Evolutionary conservation across 2,797 vertebrate genomes (phyloP), one percentile per base, ranked within the genome.

Genomic region (Chiroxiphia lanceolata): DNA sequence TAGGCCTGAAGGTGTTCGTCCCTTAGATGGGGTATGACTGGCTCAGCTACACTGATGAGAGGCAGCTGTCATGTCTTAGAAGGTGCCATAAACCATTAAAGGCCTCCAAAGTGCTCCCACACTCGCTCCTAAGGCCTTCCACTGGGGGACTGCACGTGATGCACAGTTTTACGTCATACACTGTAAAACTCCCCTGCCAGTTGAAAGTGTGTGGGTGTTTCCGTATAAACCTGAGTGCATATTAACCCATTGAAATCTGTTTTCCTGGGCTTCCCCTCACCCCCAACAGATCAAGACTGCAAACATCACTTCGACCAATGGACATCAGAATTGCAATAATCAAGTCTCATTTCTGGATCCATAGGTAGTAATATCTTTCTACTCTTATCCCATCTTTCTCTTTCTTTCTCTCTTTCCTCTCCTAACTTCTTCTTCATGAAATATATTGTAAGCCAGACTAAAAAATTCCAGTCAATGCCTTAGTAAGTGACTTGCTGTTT

Each of bases 241-340:
- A 26, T 70, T 57, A 38, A 69, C 50, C 51, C 17, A 40, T 0
- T 65, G 38, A 45, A 45, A 4, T 71, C 40, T 19, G n/a, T 26
- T 45, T 57, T 31, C 1, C 1, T 59, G 29, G 17, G 10, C 4
- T 57, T 34, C 12, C 23, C 6, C 11, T 38, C n/a, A 78, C 15
- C 25, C 14, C 10, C 14, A 36, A 40, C 0, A 1, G 15, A 71
- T 59, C 59, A 53, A 70, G 33, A 51, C 10, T 51, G 20, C 0
- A 0, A n/a, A n/a, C n/a, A 45, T 34, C 38, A 18, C 21, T 83
- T 77, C 2, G 0, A 45, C 50, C 25, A 59, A 9, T 10, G 6
- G 29, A 45, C 44, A 31, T 0, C 10, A 11, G 38, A 78, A 65
- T 31, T 64, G n/a, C 25, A 65, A 26, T 7, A n/a, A 45, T 51